Percentiles rank a stretch among this genome's conserved stretches.
Conservation (phyloP, 2,888 invertebrate genomes). For the Eremobia ochroleuca region DNA sequence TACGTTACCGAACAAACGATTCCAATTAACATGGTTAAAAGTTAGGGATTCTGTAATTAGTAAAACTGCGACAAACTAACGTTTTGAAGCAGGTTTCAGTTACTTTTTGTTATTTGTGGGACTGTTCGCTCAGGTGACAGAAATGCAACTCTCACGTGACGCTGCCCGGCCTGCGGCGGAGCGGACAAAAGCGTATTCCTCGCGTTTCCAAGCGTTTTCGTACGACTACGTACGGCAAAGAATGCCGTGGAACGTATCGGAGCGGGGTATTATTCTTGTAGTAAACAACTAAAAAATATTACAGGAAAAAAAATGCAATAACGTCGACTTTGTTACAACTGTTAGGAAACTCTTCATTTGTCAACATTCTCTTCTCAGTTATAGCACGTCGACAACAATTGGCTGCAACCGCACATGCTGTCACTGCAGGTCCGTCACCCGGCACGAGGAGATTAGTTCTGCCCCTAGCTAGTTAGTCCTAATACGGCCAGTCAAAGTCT, state of each 20-base stretch:
- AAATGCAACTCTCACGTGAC: neutral
- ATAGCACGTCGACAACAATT: neutral
- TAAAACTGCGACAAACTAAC: neutral
- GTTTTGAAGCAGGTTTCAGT: conserved; percentile 1
- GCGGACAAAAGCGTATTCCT: neutral
- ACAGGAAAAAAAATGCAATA: neutral
- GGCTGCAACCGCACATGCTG: neutral
- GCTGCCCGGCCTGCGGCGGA: neutral
- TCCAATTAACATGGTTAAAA: neutral
- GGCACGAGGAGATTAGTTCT: neutral
- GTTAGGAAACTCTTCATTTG: neutral
- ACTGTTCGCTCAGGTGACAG: neutral
- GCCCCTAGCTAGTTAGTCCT: neutral
- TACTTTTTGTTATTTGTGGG: neutral
- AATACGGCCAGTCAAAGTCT: neutral
- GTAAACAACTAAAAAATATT: neutral
- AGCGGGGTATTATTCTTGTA: neutral
- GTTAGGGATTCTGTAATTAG: conserved; percentile 1
- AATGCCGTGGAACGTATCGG: neutral
- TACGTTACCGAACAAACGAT: neutral
- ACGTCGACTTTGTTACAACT: neutral
- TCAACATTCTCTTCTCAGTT: neutral
- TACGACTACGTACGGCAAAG: too few relatives aligned
- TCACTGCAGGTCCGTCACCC: neutral
- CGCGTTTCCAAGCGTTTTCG: neutral